Base-by-base conservation (phyloP, 2,888 invertebrate genomes). In the Epinotia bilunana region DNA sequence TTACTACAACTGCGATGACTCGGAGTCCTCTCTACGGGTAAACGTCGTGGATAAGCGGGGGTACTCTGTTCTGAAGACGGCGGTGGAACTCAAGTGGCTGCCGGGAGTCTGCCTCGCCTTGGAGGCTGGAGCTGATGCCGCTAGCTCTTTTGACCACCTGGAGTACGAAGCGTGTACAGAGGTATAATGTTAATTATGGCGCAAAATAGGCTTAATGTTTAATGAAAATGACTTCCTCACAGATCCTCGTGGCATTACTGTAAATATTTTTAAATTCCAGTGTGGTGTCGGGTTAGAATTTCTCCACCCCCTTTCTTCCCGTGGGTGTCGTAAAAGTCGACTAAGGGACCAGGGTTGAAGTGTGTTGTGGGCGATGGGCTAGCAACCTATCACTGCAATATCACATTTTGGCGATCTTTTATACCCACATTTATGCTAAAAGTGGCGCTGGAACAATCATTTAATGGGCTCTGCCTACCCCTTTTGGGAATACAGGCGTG, bases 51-150 rank as follows among this genome's bases (percentile, higher is more conserved):
- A 74, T 49, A 76, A 57, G 28, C 57, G 77, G n/a, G 83, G 84
- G 7, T 80, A 82, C 60, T 86, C 89, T 3, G 84, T 88, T 7
- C 79, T 89, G 12, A 87, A 87, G 74, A 61, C 80, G 18, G 87
- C 88, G 3, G 83, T 88, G 18, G 78, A 81, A 43, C 75, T 77
- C 11, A 82, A 83, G 62, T 88, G 88, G 87, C 77, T 81, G 39
- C 80, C 83, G 18, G 87, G 88, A 4, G 84, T 86, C 9, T 80
- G 80, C 28, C 78, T 87, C 9, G 78, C 88, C 28, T 78, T 90
- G 46, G 84, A 86, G 78, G 82, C 83, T 7, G 84, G 85, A 6
- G 86, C 87, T 39, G 83, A 87, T 74, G 79, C 86, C 3, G 79
- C 76, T 9, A 69, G 72, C 28, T 72, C 69, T 33, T 68, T 73